Evolutionary conservation across 2,888 invertebrate species (phyloP), one percentile per base, ranked within the genome.

Genomic region (Acrobasis repandana): DNA sequence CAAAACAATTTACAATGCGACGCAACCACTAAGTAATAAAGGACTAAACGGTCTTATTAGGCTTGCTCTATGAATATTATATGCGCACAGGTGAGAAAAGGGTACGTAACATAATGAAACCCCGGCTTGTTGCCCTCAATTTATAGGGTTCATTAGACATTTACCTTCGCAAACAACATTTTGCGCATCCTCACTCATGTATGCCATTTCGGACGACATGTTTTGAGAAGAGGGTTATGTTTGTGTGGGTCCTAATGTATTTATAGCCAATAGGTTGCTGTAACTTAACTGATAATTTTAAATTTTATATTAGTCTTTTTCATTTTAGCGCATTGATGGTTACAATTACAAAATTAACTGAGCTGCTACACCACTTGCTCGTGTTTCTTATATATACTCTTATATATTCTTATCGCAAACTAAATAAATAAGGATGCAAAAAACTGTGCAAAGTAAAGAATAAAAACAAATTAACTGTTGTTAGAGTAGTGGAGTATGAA

Each of bases 161-260:
- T 52, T 9, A 10, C 15, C 36, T 15, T 18, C 15, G 15, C 52
- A 52, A 36, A 52, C 16, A 16, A 36, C 16, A 36, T 36, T 52
- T 15, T 52, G 52, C 36, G 34, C 52, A 52, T 52, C 20, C 9
- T 28, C 52, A 52, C 52, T 52, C 52, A 36, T 52, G 52, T 36
- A 52, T 34, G 15, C 20, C 20, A 20, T 20, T 20, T 20, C 4
- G 20, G 20, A 20, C 20, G 28, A 28, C 28, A 28, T 28, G 8
- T 28, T 28, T 28, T 28, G 0, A 28, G 28, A 28, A 28, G 28
- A 28, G 28, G 28, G 28, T 28, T 28, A 28, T 28, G 4, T 28
- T 28, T 6, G 28, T 28, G 28, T 4, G 28, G 28, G 28, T 28
- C 28, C 4, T 28, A 28, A 5, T 28, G 28, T 28, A 28, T 20